Conservation (phyloP, 2,888 invertebrate genomes). For the Ypsolopha sequella region DNA sequence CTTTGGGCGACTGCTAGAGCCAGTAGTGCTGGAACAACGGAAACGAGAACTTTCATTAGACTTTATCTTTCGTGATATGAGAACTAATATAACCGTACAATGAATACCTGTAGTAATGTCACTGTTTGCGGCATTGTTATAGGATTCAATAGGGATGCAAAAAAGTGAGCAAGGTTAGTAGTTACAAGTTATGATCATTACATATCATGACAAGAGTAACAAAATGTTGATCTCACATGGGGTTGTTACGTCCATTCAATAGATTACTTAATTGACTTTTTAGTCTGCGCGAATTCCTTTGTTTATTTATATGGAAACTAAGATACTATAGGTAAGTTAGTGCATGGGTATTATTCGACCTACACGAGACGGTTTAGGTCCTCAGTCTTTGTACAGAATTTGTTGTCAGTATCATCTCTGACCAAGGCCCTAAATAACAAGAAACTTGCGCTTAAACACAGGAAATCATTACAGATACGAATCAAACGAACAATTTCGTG, state of each 20-base stretch:
- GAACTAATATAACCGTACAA: background rate
- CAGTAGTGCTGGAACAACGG: slow-evolving; percentile 46
- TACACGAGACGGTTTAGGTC: too few relatives aligned
- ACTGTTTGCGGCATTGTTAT: background rate
- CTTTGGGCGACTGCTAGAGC: slow-evolving; percentile 64
- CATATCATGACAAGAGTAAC: too few relatives aligned
- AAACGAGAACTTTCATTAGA: background rate
- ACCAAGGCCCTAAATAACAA: too few relatives aligned
- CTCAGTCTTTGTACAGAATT: too few relatives aligned
- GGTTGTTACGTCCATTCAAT: too few relatives aligned
- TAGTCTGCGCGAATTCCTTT: too few relatives aligned
- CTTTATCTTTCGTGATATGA: background rate
- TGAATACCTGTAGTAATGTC: background rate
- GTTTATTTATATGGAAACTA: too few relatives aligned
- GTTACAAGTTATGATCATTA: background rate
- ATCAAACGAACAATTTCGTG: background rate
- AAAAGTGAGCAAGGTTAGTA: background rate
- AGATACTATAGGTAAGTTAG: too few relatives aligned
- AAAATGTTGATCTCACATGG: too few relatives aligned
- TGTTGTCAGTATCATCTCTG: too few relatives aligned
- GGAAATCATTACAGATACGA: slow-evolving; percentile 1
- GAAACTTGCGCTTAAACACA: background rate
- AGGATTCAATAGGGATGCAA: background rate
- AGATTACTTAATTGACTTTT: too few relatives aligned
- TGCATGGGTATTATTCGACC: too few relatives aligned